Base-by-base conservation (phyloP, 2,888 invertebrate species). In the Aphidoletes aphidimyza region DNA sequence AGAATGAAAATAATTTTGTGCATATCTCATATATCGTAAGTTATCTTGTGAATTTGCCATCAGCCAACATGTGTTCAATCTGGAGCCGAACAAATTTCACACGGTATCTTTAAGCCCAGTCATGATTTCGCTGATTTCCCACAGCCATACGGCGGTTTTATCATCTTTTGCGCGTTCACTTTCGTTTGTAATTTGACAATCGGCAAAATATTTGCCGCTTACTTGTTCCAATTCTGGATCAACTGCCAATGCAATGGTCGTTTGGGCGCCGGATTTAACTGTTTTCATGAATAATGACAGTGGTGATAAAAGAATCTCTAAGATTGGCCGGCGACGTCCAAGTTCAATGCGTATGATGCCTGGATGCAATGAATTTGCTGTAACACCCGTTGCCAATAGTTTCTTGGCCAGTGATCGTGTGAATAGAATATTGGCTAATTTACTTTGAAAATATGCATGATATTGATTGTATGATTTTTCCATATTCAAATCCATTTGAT, bases 361-460 rank as follows among this genome's bases (percentile, higher is more conserved):
- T 0, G 95, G 95, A 88, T 95, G 95, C 0, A 94, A 89, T 85
- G 93, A 91, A 89, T 95, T 95, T 0, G 93, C 93, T 49, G 92
- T 93, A 0, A 95, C 92, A 1, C 92, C 92, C 1, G 88, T 86
- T 0, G 87, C 94, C 91, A 92, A 90, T n/a, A 95, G 88, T 88
- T 92, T 91, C 85, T 91, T 91, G 0, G 93, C 91, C 42, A 96
- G 90, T 88, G 94, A 94, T 86, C 90, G 92, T 0, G 94, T 92
- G 87, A 96, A 96, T 78, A 96, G 88, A 69, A 96, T 89, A 88
- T 96, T 96, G 0, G 95, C 95, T 84, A 95, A 89, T 91, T 96
- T 96, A 88, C 95, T 96, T 88, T 94, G 94, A 42, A 90, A 90
- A 87, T 96, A 96, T 0, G 95, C 95, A 84, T 91, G 91, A 8